phyloP scores from a whole-genome alignment of 2,113 vertebrate species.

The Calidris pygmaea region DNA sequence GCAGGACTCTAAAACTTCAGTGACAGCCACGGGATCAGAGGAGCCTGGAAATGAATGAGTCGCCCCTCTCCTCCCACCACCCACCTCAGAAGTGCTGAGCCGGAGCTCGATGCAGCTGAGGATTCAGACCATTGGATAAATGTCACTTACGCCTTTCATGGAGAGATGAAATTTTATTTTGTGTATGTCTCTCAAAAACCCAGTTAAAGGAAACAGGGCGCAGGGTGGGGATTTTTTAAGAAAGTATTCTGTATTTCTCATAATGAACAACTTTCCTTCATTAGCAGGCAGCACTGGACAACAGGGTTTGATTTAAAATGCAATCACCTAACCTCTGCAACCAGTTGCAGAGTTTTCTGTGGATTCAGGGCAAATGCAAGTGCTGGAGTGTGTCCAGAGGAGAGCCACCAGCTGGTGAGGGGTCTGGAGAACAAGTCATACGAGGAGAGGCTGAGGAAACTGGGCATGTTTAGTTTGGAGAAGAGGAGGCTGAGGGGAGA shows the following conservation, averaged over 20 bases:
- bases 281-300: constrained; percentile 2
- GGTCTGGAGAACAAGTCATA: too few species aligned
- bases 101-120: not conserved
- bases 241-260: constrained; percentile 16
- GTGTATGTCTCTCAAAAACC: not conserved
- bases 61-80: not conserved
- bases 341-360: not conserved
- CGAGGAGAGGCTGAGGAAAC: too few species aligned
- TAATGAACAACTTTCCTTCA: constrained; percentile 26
- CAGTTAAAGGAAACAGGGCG: not conserved
- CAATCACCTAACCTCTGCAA: not conserved
- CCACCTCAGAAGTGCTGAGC: not conserved
- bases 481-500: too few species aligned
- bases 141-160: not conserved
- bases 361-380: not conserved
- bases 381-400: too few species aligned
- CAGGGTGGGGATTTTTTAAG: not conserved
- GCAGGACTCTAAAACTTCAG: not conserved
- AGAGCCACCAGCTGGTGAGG: too few species aligned
- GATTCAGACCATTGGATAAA: not conserved
- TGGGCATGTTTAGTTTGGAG: too few species aligned
- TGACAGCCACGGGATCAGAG: not conserved
- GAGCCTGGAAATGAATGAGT: not conserved
- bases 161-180: not conserved
- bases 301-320: not conserved